These are phyloP conservation scores for Tenualosa thibaudeaui DNA, from an alignment of 2,797 vertebrate genomes.

Conservation along the genomic window DNA sequence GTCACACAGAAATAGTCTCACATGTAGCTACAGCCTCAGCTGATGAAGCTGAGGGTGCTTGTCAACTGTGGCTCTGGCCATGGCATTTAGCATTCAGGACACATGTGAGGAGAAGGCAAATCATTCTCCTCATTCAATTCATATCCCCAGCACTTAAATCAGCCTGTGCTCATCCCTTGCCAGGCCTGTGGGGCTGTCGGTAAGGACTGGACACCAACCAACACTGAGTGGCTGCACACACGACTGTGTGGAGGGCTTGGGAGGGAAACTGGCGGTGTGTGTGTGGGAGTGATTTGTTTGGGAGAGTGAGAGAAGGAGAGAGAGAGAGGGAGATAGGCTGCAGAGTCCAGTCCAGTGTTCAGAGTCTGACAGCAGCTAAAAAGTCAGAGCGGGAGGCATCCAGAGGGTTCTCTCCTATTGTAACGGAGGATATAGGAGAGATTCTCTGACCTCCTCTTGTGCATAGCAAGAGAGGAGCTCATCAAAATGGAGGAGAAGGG, in stretches of 20 bases:
- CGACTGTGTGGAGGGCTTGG: neutral
- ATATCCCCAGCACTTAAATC: slow-evolving; percentile 12
- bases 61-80: neutral
- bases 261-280: neutral
- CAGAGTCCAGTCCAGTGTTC: neutral
- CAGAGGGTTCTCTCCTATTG: neutral
- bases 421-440: neutral
- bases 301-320: neutral
- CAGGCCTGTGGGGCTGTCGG: neutral
- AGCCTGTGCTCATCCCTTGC: neutral
- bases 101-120: neutral
- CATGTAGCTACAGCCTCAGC: neutral
- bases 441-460: neutral
- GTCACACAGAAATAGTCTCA: neutral
- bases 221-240: neutral
- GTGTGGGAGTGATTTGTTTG: neutral
- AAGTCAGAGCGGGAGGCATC: neutral
- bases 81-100: neutral
- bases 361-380: neutral
- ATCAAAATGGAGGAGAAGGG: neutral
- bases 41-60: neutral
- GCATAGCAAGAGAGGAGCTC: neutral
- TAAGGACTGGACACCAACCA: neutral
- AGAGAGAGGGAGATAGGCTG: neutral
- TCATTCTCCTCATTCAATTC: slow-evolving; percentile 14